A percentile compares a stretch with the other conserved stretches of the same genome.
phyloP scores from a whole-genome alignment of 2,797 vertebrate genomes.

The Myripristis murdjan region DNA sequence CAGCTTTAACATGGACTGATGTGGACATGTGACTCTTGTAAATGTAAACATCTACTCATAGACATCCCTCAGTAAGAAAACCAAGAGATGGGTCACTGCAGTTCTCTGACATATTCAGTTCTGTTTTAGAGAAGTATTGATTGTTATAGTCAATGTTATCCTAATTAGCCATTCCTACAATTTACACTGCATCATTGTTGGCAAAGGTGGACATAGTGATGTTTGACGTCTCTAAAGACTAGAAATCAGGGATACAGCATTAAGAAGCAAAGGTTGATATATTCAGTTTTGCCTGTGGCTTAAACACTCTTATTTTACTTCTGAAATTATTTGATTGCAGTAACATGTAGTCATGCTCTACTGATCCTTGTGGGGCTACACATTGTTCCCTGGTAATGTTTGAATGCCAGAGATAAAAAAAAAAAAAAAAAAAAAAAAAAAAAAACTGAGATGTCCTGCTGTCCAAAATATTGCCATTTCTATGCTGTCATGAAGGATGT shows the following conservation, averaged over 20 bases:
- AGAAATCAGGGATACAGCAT: not conserved
- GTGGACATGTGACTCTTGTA: not conserved
- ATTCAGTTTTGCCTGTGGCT: not conserved
- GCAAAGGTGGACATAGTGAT: not conserved
- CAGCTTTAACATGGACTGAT: slow-evolving; percentile 1
- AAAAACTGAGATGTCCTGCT: slow-evolving; percentile 7
- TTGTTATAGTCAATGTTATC: not conserved
- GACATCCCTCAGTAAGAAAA: not conserved
- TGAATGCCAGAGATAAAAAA: slow-evolving; percentile 33
- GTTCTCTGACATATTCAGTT: not conserved
- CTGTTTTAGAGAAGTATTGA: not conserved
- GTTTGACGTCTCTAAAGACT: not conserved
- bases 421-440: no score
- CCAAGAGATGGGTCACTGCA: not conserved
- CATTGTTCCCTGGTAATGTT: slow-evolving; percentile 39
- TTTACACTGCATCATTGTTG: slow-evolving; percentile 1
- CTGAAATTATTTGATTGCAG: slow-evolving; percentile 24
- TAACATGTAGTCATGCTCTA: slow-evolving; percentile 12
- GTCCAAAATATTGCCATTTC: slow-evolving; percentile 16
- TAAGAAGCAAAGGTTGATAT: not conserved
- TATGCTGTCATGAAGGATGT: slow-evolving; percentile 8
- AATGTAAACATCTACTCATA: not conserved
- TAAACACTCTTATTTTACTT: not conserved
- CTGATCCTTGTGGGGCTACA: slow-evolving; percentile 37
- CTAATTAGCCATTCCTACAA: not conserved